Percentiles rank a stretch among this genome's conserved stretches.
Conservation (phyloP, 2,888 invertebrate species). For the Pantelozetes paolii region DNA sequence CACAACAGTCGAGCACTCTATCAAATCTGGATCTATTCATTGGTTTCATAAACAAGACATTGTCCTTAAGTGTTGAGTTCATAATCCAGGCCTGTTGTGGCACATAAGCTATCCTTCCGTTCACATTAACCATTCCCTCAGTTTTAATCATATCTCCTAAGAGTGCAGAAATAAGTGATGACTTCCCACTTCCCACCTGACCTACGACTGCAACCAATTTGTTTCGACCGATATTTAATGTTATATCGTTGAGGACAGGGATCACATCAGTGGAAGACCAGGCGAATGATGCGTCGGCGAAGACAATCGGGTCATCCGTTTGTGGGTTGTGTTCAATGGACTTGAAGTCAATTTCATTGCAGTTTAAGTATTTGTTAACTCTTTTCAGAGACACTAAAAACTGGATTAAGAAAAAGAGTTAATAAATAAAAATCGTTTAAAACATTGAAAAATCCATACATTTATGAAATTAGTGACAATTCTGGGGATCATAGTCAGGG, state of each 20-base stretch:
- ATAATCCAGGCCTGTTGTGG: constrained; percentile 43
- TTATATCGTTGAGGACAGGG: constrained; percentile 44
- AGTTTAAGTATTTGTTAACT: constrained; percentile 60
- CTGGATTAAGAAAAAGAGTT: not conserved
- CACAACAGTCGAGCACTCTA: constrained; percentile 54
- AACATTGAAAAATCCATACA: constrained; percentile 21
- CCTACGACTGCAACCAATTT: constrained; percentile 47
- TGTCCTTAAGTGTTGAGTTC: constrained; percentile 55
- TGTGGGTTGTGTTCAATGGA: constrained; percentile 40
- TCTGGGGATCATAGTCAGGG: constrained; percentile 45
- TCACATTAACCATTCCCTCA: constrained; percentile 44
- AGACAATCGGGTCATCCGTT: constrained; percentile 19
- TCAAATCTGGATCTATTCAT: constrained; percentile 51
- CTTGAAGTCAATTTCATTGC: constrained; percentile 47
- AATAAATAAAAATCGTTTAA: not conserved
- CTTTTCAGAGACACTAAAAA: constrained; percentile 52
- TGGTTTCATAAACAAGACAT: constrained; percentile 54
- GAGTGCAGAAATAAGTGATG: constrained; percentile 47
- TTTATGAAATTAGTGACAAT: constrained; percentile 39
- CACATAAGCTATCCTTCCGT: constrained; percentile 41
- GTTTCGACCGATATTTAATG: constrained; percentile 41
- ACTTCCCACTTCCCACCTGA: constrained; percentile 47
- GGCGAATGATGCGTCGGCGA: constrained; percentile 79
- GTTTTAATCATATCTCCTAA: constrained; percentile 48
- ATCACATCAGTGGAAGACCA: constrained; percentile 64